These are phyloP conservation scores for Phenacoccus solenopsis DNA, from an alignment of 1,140 invertebrate species.

Conservation along the genomic window DNA sequence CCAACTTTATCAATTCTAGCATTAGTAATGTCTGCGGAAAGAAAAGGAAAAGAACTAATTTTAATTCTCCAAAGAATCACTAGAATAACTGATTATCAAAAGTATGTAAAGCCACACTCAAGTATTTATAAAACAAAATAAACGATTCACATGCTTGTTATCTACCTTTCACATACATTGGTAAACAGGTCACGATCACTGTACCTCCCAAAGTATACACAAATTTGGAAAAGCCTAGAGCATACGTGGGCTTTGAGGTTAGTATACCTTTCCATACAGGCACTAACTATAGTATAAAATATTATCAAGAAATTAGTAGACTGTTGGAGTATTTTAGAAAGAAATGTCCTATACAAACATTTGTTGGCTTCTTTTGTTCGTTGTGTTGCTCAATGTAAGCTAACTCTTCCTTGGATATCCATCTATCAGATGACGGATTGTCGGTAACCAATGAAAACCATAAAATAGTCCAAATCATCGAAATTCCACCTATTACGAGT, in stretches of 20 bases:
- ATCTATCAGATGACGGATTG: background rate
- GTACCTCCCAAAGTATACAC: background rate
- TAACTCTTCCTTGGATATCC: background rate
- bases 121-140: too few relatives aligned
- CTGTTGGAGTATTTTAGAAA: background rate
- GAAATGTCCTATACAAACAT: background rate
- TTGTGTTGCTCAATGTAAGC: background rate
- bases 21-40: background rate
- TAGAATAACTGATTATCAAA: too few relatives aligned
- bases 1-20: background rate
- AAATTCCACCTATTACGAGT: background rate
- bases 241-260: background rate
- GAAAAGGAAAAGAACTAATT: too few relatives aligned
- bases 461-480: background rate
- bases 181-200: background rate
- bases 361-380: background rate
- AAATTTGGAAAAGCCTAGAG: background rate
- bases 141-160: too few relatives aligned
- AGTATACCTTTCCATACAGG: background rate
- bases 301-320: background rate
- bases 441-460: background rate
- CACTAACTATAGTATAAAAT: background rate
- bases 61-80: background rate
- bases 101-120: too few relatives aligned
- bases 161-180: background rate